Evolutionary conservation across 2,113 vertebrate genomes (phyloP).

Genomic region (Typhlomys cinereus): DNA sequence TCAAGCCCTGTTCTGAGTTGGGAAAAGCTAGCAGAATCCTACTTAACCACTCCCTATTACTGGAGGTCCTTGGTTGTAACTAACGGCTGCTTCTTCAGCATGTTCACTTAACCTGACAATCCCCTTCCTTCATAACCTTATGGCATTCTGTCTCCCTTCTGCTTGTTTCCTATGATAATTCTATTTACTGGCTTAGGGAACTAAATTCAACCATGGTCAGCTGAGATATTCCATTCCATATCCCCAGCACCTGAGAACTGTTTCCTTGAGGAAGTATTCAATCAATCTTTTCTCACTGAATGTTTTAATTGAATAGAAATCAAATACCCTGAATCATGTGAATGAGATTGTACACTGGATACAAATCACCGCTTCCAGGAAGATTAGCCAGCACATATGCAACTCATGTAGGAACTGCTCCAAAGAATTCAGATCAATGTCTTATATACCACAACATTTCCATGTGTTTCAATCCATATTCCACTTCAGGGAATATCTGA

Average conservation of each 20-base stretch:
- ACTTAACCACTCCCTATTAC: not conserved
- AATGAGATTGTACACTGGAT: not conserved
- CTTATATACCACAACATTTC: not conserved
- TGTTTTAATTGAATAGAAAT: slow-evolving; percentile 24
- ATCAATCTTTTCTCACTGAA: not conserved
- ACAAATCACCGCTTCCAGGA: slow-evolving; percentile 28
- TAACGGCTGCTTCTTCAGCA: not conserved
- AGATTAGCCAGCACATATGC: slow-evolving; percentile 11
- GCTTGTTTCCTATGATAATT: not conserved
- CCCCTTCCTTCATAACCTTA: not conserved
- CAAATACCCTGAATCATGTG: not conserved
- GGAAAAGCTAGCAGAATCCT: not conserved
- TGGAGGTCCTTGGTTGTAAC: not conserved
- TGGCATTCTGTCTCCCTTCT: not conserved
- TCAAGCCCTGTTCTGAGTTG: not conserved
- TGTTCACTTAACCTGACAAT: not conserved
- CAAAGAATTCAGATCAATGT: slow-evolving; percentile 27
- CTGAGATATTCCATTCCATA: not conserved
- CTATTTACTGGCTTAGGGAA: not conserved
- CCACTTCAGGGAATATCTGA: not conserved
- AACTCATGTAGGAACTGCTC: not conserved
- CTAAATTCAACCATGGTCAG: not conserved
- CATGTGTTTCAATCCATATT: not conserved
- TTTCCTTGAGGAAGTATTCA: not conserved
- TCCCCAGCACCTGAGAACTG: not conserved